Evolutionary conservation across 2,888 invertebrate genomes (phyloP).

Genomic region (Tryphoninae sp.): DNA sequence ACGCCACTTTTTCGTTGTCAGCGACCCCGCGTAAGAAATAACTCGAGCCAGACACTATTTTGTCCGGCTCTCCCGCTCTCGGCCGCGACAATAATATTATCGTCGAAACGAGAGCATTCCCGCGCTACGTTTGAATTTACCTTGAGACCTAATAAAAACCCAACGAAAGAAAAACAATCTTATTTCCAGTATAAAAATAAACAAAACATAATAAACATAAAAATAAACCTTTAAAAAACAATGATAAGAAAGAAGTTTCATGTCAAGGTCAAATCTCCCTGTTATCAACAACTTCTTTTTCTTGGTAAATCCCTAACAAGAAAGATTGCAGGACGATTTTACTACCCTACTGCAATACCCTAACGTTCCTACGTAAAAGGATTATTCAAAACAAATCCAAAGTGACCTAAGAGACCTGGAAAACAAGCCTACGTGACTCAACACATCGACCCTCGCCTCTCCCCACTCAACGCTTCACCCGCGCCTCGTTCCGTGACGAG

Average conservation of each 20-base stretch:
- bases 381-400: neutral
- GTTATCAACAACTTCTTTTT: too few relatives aligned
- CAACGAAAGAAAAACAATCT: too few relatives aligned
- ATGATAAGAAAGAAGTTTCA: too few relatives aligned
- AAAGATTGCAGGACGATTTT: too few relatives aligned
- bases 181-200: too few relatives aligned
- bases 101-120: conserved; percentile 18
- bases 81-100: conserved; percentile 41
- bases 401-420: neutral
- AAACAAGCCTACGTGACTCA: conserved; percentile 24
- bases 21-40: conserved; percentile 48
- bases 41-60: conserved; percentile 1
- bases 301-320: too few relatives aligned
- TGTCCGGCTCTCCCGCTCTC: neutral
- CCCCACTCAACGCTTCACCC: neutral
- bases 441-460: neutral
- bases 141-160: conserved; percentile 29
- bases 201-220: too few relatives aligned
- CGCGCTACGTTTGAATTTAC: conserved; percentile 6
- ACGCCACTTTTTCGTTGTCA: conserved; percentile 38
- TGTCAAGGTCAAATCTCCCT: too few relatives aligned
- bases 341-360: too few relatives aligned
- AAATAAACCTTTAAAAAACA: too few relatives aligned
- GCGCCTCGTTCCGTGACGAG: neutral
- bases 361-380: too few relatives aligned